Evolutionary conservation across 2,797 vertebrate genomes (phyloP), one percentile per base, ranked within the genome.

Genomic region (Catamblyrhynchus diadema): DNA sequence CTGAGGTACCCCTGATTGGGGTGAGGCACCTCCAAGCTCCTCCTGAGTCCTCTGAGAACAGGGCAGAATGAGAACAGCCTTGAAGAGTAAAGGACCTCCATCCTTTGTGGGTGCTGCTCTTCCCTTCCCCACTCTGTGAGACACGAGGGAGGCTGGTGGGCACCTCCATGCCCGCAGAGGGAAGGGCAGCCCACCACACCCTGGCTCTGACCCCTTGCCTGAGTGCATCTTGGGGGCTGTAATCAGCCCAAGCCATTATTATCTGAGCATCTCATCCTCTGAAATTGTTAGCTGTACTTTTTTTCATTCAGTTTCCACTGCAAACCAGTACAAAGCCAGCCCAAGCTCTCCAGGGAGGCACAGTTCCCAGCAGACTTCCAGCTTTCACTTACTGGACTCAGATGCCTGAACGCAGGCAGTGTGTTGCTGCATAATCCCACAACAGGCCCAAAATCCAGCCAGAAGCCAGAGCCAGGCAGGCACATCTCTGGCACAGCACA

Each of bases 381-480:
- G 53, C 24, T 82, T 69, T 54, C 12, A 3, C 19, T 72, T 19
- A 25, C 39, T 41, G 25, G 27, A 41, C 33, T 71, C 32, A 35
- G 44, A 20, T 0, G 2, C 78, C 61, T 50, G 56, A 77, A 59
- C 0, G 0, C 21, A n/a, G 61, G 14, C 0, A 5, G 4, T 1
- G 1, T 9, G 9, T 54, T 41, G 12, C 71, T 47, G 15, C 18
- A 5, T 39, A 44, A 42, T 44, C 48, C 27, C 71, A 44, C 33
- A 60, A 15, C 2, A 30, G 18, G 17, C 18, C 51, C 39, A 17
- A 75, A 57, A 41, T 51, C 23, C 59, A 47, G 16, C 10, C 13
- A 4, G 33, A 45, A 87, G 9, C 19, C 19, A 14, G 47, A 77
- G 8, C 10, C 14, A 13, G n/a, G 28, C 71, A 39, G 30, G 30